Percentiles rank a stretch among this genome's conserved stretches.
Evolutionary conservation across 2,113 vertebrate genomes (phyloP).

Genomic region (Eretmochelys imbricata): DNA sequence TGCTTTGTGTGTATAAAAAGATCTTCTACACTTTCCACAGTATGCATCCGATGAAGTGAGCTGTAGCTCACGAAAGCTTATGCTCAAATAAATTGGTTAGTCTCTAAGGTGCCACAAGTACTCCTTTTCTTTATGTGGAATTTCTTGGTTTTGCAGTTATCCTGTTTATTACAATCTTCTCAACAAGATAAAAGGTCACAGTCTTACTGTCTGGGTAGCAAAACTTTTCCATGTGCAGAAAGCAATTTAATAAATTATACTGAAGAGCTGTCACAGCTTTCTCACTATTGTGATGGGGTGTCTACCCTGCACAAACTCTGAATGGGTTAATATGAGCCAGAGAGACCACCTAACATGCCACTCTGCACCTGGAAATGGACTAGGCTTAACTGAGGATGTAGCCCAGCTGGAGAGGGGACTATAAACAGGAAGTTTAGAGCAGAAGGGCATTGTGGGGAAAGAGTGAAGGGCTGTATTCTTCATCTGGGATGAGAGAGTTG

Average conservation of each 20-base stretch:
- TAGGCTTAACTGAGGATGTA: not conserved
- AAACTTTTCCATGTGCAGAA: not conserved
- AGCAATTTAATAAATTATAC: not conserved
- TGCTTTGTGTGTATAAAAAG: too few relatives aligned
- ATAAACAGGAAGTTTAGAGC: not conserved
- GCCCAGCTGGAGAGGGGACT: not conserved
- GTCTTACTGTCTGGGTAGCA: not conserved
- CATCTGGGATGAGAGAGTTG: too few relatives aligned
- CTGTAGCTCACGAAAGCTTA: too few relatives aligned
- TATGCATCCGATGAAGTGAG: too few relatives aligned
- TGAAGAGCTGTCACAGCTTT: not conserved
- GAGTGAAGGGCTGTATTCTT: too few relatives aligned
- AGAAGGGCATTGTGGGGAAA: too few relatives aligned
- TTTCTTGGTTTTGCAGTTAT: accelerated
- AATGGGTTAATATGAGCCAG: not conserved
- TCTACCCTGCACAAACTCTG: not conserved
- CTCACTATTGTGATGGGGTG: not conserved
- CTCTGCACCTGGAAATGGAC: not conserved
- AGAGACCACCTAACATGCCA: not conserved
- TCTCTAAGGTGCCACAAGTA: too few relatives aligned
- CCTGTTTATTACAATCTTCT: not conserved
- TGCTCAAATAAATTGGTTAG: too few relatives aligned
- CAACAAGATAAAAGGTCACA: not conserved
- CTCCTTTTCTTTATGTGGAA: not conserved
- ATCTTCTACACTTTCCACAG: too few relatives aligned